Percentiles rank a stretch among this genome's conserved stretches.
Evolutionary conservation across 2,113 vertebrate genomes (phyloP).

Genomic region (Callochromis pleurospilus): DNA sequence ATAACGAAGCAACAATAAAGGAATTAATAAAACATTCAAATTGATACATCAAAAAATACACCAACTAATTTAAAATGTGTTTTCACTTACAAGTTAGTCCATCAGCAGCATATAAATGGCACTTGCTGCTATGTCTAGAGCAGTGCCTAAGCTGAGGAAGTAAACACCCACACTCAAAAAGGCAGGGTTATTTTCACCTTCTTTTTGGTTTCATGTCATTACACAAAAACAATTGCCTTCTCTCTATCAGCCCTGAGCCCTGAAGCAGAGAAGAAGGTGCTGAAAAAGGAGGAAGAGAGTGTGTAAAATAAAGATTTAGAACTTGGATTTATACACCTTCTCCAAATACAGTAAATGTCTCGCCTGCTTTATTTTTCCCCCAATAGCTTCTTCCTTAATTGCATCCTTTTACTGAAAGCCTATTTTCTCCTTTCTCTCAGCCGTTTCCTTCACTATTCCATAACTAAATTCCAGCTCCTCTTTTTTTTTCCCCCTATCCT

Average conservation of each 20-base stretch:
- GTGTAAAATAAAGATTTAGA: constrained; percentile 62
- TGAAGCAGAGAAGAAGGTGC: constrained; percentile 14
- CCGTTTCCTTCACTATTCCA: constrained; percentile 61
- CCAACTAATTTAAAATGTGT: neutral
- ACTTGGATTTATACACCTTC: constrained; percentile 54
- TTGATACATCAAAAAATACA: neutral
- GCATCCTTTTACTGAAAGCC: constrained; percentile 60
- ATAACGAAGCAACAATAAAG: neutral
- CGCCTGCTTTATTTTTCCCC: constrained; percentile 43
- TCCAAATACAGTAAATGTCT: constrained; percentile 69
- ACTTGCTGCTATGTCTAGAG: neutral
- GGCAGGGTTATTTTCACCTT: constrained; percentile 13
- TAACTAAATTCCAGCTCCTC: constrained; percentile 63
- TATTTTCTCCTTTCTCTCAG: constrained; percentile 30
- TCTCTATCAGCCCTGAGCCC: constrained; percentile 21
- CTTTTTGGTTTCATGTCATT: constrained; percentile 41
- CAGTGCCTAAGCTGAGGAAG: constrained; percentile 25
- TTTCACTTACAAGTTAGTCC: neutral
- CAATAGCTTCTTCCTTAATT: constrained; percentile 63
- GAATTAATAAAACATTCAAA: neutral
- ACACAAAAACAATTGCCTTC: constrained; percentile 54
- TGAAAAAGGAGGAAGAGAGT: constrained; percentile 15
- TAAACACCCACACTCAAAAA: constrained; percentile 41
- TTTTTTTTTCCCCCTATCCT: neutral
- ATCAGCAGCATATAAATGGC: neutral